A percentile compares a stretch with the other conserved stretches of the same genome.
These are phyloP conservation scores for Channa striata DNA, from an alignment of 2,797 vertebrate genomes.

Conservation along the genomic window DNA sequence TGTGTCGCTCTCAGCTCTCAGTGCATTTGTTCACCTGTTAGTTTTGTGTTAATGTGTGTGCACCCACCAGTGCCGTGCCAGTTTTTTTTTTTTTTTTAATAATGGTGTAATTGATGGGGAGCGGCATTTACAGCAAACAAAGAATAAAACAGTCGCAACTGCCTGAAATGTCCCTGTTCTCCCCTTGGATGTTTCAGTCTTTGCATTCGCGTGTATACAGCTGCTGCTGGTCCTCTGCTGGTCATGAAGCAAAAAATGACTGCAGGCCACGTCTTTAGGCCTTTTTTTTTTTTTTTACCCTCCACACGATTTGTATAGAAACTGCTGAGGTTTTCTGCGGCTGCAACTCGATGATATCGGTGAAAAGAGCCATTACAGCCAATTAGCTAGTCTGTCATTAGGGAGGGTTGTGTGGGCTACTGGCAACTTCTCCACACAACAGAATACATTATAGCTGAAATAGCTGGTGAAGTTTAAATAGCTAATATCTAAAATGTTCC, in stretches of 20 bases:
- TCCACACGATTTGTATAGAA: constrained; percentile 65
- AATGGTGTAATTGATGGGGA: constrained; percentile 47
- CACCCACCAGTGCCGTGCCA: constrained; percentile 34
- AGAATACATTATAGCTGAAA: constrained; percentile 63
- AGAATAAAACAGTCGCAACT: constrained; percentile 22
- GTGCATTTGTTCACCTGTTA: constrained; percentile 69
- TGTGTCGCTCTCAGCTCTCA: constrained; percentile 23
- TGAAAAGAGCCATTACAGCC: constrained; percentile 80
- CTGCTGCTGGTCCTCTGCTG: constrained; percentile 12
- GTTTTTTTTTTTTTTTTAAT: constrained; percentile 42
- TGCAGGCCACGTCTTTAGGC: constrained; percentile 12
- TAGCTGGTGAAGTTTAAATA: constrained; percentile 55
- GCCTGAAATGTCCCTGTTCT: constrained; percentile 1
- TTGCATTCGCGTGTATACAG: not conserved
- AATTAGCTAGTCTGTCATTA: constrained; percentile 82
- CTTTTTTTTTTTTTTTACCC: constrained; percentile 26
- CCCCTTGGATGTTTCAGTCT: not conserved
- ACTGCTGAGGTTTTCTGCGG: constrained; percentile 75
- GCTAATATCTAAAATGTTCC: constrained; percentile 64
- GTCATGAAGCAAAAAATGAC: not conserved
- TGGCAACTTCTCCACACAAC: constrained; percentile 67
- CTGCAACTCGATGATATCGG: constrained; percentile 72
- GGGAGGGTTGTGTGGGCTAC: constrained; percentile 75
- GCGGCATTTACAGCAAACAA: constrained; percentile 31
- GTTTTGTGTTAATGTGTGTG: constrained; percentile 64